These are phyloP conservation scores for Staurois parvus DNA, from an alignment of 2,797 vertebrate genomes.

Conservation along the genomic window DNA sequence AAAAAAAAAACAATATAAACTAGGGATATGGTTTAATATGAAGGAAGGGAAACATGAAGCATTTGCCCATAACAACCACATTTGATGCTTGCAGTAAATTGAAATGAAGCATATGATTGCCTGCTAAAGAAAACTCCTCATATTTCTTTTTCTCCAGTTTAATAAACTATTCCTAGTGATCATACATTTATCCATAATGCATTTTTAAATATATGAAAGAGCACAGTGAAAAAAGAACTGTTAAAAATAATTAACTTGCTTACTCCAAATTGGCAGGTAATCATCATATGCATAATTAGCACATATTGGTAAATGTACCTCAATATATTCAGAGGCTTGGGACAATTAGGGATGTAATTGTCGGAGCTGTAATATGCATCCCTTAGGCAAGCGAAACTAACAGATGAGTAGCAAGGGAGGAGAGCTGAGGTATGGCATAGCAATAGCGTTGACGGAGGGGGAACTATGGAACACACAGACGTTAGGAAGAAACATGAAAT, in stretches of 20 bases:
- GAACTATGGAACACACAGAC: neutral
- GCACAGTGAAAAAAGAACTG: neutral
- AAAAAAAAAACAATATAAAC: too few species aligned
- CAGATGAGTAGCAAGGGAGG: slow-evolving; percentile 1
- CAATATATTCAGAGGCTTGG: slow-evolving; percentile 10
- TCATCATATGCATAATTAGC: neutral
- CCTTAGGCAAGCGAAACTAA: slow-evolving; percentile 12
- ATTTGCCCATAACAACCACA: too few species aligned
- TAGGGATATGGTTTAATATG: too few species aligned
- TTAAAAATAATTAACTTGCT: slow-evolving; percentile 2
- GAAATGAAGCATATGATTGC: too few species aligned
- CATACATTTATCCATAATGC: too few species aligned
- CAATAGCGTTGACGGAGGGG: neutral
- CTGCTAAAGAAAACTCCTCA: too few species aligned
- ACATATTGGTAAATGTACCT: slow-evolving; percentile 21
- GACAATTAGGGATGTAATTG: slow-evolving; percentile 24
- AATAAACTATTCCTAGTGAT: too few species aligned
- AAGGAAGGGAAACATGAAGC: too few species aligned
- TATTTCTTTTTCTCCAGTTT: too few species aligned
- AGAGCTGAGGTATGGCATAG: neutral
- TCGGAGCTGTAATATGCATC: slow-evolving; percentile 32
- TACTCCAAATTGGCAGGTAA: neutral
- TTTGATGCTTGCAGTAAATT: too few species aligned
- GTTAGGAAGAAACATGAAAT: neutral
- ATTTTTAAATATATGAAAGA: too few species aligned